phyloP scores from a whole-genome alignment of 2,113 vertebrate species.

The Mobula hypostoma region DNA sequence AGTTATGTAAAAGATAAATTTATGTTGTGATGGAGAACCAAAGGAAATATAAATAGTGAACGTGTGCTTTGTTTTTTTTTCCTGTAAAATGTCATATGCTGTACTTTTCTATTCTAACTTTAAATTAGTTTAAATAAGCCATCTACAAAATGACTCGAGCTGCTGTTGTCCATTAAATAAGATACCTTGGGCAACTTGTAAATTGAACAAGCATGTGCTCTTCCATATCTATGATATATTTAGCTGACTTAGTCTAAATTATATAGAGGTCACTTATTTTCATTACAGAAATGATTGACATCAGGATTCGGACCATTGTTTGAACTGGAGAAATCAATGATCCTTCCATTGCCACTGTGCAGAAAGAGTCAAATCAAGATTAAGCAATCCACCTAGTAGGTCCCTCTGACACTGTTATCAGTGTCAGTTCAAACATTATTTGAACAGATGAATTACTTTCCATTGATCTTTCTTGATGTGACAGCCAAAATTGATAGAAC shows the following conservation, averaged over 20 bases:
- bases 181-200: background rate
- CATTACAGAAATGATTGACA: background rate
- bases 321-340: background rate
- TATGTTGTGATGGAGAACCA: background rate
- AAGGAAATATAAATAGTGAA: background rate
- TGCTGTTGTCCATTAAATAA: background rate
- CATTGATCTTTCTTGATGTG: background rate
- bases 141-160: background rate
- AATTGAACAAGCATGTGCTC: too few species aligned
- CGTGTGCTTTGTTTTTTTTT: background rate
- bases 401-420: background rate
- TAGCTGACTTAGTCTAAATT: background rate
- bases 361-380: background rate
- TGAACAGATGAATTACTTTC: background rate
- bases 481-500: background rate
- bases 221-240: background rate
- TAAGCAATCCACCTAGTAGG: background rate
- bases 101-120: background rate
- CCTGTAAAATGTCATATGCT: background rate
- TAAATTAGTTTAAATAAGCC: background rate
- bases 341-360: background rate
- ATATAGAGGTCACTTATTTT: background rate
- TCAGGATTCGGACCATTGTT: background rate
- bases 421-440: background rate
- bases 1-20: background rate